Conservation (phyloP, 2,888 invertebrate species). For the Tetanocera ferruginea region DNA sequence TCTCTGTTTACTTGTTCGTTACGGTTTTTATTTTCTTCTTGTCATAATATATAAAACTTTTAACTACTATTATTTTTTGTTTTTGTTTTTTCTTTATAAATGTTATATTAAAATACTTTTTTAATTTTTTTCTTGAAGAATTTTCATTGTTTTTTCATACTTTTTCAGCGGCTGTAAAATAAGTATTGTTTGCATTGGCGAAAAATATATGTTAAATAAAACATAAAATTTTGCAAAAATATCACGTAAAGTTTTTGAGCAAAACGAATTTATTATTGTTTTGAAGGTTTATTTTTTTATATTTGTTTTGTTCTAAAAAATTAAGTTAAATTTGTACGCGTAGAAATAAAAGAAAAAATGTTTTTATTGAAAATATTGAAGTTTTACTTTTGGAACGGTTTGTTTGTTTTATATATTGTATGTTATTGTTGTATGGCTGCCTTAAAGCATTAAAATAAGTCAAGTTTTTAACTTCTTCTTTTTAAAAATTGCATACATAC, state of each 20-base stretch:
- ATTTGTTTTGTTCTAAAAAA: not conserved
- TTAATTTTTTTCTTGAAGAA: not conserved
- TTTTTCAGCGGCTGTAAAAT: not conserved
- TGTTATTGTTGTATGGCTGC: not conserved
- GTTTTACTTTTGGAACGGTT: conserved; percentile 16
- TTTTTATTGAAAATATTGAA: not conserved
- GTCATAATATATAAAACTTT: conserved; percentile 42
- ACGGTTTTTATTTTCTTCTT: not conserved
- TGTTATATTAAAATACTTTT: conserved; percentile 8
- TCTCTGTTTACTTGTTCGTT: not conserved
- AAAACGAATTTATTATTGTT: no score
- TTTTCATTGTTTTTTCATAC: not conserved
- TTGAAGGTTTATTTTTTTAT: not conserved
- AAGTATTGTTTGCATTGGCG: not conserved
- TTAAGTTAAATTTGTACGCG: not conserved
- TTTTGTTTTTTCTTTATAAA: not conserved
- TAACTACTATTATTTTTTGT: not conserved
- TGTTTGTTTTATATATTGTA: not conserved
- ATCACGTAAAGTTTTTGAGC: not conserved
- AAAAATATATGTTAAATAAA: not conserved
- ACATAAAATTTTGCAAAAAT: not conserved
- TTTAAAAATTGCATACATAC: not conserved
- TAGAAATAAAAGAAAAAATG: not conserved
- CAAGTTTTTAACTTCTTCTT: not conserved
- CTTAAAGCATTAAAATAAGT: not conserved